Evolutionary conservation across 2,113 vertebrate species (phyloP).

Genomic region (Gadus chalcogrammus): DNA sequence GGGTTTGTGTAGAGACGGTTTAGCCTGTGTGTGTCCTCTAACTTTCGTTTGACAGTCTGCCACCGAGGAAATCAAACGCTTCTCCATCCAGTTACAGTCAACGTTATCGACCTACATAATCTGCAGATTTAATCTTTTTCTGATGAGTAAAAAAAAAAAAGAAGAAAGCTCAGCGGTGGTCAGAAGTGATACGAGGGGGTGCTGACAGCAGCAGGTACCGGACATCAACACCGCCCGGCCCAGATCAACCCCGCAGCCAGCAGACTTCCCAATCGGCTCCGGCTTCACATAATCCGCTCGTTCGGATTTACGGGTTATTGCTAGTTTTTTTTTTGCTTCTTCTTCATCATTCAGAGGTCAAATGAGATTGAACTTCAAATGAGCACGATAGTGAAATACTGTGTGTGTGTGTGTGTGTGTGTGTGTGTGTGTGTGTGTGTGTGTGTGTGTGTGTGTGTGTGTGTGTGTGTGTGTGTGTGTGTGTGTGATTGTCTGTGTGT

Average conservation of each 20-base stretch:
- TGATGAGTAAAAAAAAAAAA: conserved; percentile 52
- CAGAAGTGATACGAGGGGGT: conserved; percentile 46
- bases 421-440: too few relatives aligned
- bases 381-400: conserved; percentile 24
- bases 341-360: conserved; percentile 40
- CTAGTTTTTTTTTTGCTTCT: conserved; percentile 41
- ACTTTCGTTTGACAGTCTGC: conserved; percentile 42
- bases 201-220: conserved; percentile 58
- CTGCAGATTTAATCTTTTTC: conserved; percentile 71
- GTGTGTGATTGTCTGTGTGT: conserved; percentile 12
- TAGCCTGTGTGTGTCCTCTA: conserved; percentile 37
- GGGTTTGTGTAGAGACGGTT: conserved; percentile 1
- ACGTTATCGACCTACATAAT: conserved; percentile 66
- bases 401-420: conserved; percentile 3
- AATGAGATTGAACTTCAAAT: conserved; percentile 50
- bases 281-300: conserved; percentile 69
- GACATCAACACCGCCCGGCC: conserved; percentile 42
- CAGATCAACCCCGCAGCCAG: conserved; percentile 33
- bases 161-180: background rate
- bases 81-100: conserved; percentile 52
- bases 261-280: conserved; percentile 66
- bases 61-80: conserved; percentile 38
- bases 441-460: too few relatives aligned
- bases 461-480: too few relatives aligned
- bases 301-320: conserved; percentile 69